A percentile compares a stretch with the other conserved stretches of the same genome.
phyloP scores from a whole-genome alignment of 2,113 vertebrate genomes.

The Trichechus manatus region DNA sequence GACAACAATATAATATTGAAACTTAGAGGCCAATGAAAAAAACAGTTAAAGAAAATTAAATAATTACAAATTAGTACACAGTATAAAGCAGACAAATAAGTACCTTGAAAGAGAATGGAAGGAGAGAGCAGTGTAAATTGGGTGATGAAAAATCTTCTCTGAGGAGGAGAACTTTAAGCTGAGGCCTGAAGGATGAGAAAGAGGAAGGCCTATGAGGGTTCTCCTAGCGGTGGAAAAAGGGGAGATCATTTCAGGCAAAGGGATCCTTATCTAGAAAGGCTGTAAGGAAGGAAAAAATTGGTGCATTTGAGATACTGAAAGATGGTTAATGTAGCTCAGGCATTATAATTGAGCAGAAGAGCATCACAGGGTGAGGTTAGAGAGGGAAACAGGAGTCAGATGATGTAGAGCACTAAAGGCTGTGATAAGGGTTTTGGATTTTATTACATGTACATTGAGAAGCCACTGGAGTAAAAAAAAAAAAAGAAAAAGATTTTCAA shows the following conservation, averaged over 20 bases:
- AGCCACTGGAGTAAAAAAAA: not conserved
- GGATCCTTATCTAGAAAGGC: not conserved
- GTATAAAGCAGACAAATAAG: not conserved
- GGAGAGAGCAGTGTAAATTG: not conserved
- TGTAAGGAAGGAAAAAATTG: not conserved
- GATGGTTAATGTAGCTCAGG: not conserved
- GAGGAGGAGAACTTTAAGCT: not conserved
- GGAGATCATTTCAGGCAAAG: not conserved
- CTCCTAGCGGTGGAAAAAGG: not conserved
- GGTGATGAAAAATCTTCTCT: not conserved
- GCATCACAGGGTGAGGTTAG: not conserved
- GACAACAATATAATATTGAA: not conserved
- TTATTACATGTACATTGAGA: not conserved
- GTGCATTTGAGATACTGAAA: not conserved
- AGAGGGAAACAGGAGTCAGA: not conserved
- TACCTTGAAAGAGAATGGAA: slow-evolving; percentile 20
- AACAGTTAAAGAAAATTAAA: slow-evolving; percentile 4
- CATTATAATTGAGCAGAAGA: not conserved
- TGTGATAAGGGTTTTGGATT: slow-evolving; percentile 1
- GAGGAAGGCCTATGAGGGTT: not conserved
- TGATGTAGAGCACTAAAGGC: not conserved
- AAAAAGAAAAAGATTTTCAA: not conserved
- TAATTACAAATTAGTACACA: not conserved
- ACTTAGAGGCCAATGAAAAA: not conserved
- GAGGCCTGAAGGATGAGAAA: not conserved